Percentiles rank a stretch among this genome's conserved stretches.
Conservation (phyloP, 2,797 vertebrate species). For the Dromococcyx pavoninus region DNA sequence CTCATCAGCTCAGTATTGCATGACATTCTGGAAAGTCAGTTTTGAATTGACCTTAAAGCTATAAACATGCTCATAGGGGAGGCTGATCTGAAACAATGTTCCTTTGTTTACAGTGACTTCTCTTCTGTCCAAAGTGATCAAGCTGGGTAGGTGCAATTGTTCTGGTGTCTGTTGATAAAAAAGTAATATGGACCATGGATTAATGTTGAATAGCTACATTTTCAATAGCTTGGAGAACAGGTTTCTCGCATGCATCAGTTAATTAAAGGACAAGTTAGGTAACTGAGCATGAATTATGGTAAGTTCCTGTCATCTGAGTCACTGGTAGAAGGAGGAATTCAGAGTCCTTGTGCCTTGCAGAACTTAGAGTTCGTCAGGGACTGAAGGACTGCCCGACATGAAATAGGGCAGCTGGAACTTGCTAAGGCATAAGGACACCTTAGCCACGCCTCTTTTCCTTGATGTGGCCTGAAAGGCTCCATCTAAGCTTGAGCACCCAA, state of each 20-base stretch:
- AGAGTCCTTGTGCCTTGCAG: background rate
- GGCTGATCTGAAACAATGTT: background rate
- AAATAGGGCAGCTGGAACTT: background rate
- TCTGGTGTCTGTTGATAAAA: background rate
- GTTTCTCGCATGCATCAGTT: conserved; percentile 25
- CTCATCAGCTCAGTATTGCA: background rate
- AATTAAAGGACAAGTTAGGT: conserved; percentile 33
- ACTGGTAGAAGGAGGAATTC: background rate
- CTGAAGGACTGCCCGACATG: background rate
- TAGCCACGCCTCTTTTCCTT: background rate
- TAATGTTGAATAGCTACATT: conserved; percentile 16
- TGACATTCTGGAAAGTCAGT: background rate
- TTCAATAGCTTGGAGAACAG: conserved; percentile 40
- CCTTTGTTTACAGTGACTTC: background rate
- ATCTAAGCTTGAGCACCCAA: background rate
- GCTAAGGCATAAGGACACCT: background rate
- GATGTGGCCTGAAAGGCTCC: background rate
- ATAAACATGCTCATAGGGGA: background rate
- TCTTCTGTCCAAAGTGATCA: background rate
- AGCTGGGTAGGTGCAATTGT: conserved; percentile 20
- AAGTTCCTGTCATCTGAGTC: conserved; percentile 35
- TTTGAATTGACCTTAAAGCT: background rate
- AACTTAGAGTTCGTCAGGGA: background rate
- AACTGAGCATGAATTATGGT: conserved; percentile 23
- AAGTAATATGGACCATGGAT: background rate